Percentiles rank a stretch among this genome's conserved stretches.
These are phyloP conservation scores for Stratiolaelaps scimitus DNA, from an alignment of 1,140 invertebrate genomes.

Conservation along the genomic window DNA sequence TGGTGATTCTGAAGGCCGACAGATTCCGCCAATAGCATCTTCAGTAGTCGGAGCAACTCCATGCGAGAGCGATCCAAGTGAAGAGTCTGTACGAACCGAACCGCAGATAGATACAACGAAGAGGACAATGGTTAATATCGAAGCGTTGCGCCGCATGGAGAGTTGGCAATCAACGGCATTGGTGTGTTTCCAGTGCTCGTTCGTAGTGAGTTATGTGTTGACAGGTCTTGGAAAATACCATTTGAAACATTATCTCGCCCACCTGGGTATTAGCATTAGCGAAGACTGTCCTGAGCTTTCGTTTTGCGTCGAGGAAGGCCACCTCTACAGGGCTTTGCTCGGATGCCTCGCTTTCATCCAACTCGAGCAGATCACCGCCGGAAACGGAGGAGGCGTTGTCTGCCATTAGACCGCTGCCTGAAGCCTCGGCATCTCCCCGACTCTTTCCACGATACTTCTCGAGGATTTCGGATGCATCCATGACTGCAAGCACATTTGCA, in stretches of 20 bases:
- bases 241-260: not conserved
- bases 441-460: conserved; percentile 81
- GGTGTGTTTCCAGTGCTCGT: no score
- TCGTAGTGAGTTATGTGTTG: no score
- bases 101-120: no score
- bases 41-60: conserved; percentile 56
- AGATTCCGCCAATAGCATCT: conserved; percentile 71
- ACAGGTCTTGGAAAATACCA: not conserved
- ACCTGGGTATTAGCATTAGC: conserved; percentile 58
- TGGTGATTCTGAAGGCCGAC: conserved; percentile 68
- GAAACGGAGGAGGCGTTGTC: conserved; percentile 39
- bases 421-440: conserved; percentile 48
- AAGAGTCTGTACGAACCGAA: not conserved
- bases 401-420: conserved; percentile 53
- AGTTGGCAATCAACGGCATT: no score
- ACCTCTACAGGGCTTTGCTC: conserved; percentile 35
- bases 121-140: no score
- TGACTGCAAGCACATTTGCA: no score
- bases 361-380: conserved; percentile 27
- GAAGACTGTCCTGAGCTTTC: conserved; percentile 77
- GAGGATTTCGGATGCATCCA: conserved; percentile 64
- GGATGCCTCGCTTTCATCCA: conserved; percentile 25
- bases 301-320: conserved; percentile 72
- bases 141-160: no score
- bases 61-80: conserved; percentile 25